Base-by-base conservation (phyloP, 2,797 vertebrate genomes). In the Phataginus tetradactyla region DNA sequence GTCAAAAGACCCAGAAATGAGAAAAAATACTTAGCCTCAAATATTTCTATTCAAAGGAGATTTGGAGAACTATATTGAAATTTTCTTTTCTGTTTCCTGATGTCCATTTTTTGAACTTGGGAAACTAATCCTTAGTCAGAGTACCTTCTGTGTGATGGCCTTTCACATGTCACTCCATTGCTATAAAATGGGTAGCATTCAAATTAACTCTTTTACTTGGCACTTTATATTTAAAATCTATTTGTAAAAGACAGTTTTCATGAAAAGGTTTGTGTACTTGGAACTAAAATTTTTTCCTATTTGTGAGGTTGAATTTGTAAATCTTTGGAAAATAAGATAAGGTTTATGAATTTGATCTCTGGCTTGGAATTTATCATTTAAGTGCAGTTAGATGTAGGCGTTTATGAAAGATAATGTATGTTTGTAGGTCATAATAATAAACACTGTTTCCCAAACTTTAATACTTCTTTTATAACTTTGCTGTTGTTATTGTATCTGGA, bases 101-200 rank as follows among this genome's bases (percentile, higher is more conserved):
- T 17, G 29, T 69, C 21, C 34, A 25, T 39, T 57, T 95, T 81
- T 90, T 86, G 42, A 86, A 87, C 42, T 92, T 94, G 53, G 75
- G 84, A 94, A 94, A 92, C 49, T 94, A 90, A 51, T 68, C 91
- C 61, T 77, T 94, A 37, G n/a, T n/a, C 27, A 68, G 59, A 78
- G 45, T 83, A 45, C 4, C 63, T 90, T n/a, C 29, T 69, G 32
- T 12, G 13, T 69, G 9, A 27, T 39, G 23, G 29, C 17, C 7
- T 81, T 87, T 93, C 4, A 89, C 3, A 77, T 91, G 88, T 94
- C n/a, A 45, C 17, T n/a, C 27, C 4, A 34, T 96, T 93, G 45
- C 53, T 95, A 6, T 91, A 51, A 89, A 91, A 79, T 79, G 57
- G 15, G 32, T 25, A 86, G 42, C 14, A 39, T 71, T 81, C 29